Conservation (phyloP, 2,113 vertebrate genomes). For the Percopsis transmontana region DNA sequence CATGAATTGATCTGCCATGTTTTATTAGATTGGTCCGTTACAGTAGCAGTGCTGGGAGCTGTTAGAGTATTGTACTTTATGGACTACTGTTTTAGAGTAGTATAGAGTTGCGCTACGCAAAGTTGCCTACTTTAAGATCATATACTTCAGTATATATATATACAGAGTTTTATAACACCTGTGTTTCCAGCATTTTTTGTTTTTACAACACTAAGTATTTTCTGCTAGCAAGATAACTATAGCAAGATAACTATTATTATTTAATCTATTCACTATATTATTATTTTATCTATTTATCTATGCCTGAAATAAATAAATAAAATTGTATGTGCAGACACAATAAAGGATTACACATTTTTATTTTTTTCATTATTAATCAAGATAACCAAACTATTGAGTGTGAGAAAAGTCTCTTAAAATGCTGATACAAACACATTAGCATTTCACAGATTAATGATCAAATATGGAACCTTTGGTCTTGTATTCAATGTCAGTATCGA, state of each 20-base stretch:
- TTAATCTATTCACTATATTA: not conserved
- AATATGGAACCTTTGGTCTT: not conserved
- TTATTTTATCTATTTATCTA: not conserved
- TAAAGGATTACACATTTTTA: not conserved
- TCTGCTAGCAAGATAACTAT: too few species aligned
- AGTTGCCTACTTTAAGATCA: not conserved
- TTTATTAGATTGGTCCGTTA: slow-evolving; percentile 67
- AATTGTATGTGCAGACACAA: too few species aligned
- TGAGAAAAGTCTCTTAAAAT: not conserved
- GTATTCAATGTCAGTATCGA: not conserved
- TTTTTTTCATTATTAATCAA: not conserved
- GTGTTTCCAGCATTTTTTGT: not conserved
- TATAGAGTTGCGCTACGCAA: slow-evolving; percentile 5
- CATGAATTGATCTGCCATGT: slow-evolving; percentile 72
- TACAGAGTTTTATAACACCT: too few species aligned
- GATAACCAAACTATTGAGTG: not conserved
- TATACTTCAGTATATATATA: not conserved
- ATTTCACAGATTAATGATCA: not conserved
- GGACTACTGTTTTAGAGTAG: slow-evolving; percentile 10
- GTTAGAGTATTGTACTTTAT: slow-evolving; percentile 36
- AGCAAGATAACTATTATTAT: too few species aligned
- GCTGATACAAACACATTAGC: not conserved
- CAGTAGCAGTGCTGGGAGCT: slow-evolving; percentile 25
- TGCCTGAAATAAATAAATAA: too few species aligned
- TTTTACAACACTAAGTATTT: too few species aligned